Evolutionary conservation across 2,888 invertebrate species (phyloP).

Genomic region (Drosophila paracracens): DNA sequence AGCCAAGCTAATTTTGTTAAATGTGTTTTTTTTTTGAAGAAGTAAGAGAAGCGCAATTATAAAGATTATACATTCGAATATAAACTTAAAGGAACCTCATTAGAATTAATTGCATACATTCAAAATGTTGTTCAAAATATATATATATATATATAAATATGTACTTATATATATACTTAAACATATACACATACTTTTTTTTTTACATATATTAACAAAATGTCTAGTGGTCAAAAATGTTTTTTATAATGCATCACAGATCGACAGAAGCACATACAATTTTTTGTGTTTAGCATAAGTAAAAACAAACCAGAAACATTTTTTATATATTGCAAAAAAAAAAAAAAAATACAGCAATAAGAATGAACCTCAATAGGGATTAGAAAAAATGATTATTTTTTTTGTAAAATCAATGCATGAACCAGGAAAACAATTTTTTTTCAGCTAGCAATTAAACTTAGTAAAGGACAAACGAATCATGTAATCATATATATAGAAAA

Average conservation of each 20-base stretch:
- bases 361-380: conserved; percentile 61
- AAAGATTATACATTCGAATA: conserved; percentile 15
- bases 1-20: conserved; percentile 77
- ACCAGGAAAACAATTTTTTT: conserved; percentile 45
- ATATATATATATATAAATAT: conserved; percentile 42
- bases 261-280: conserved; percentile 59
- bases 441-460: conserved; percentile 36
- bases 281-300: conserved; percentile 74
- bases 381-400: conserved; percentile 55
- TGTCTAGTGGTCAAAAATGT: conserved; percentile 49
- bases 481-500: conserved; percentile 19
- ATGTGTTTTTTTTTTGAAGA: conserved; percentile 43
- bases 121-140: conserved; percentile 75
- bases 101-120: conserved; percentile 70
- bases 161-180: conserved; percentile 46
- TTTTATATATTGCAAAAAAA: conserved; percentile 55
- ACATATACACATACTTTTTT: conserved; percentile 51
- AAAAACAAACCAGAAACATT: conserved; percentile 20
- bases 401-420: conserved; percentile 44
- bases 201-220: conserved; percentile 44
- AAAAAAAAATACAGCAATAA: conserved; percentile 25
- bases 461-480: conserved; percentile 23
- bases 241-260: conserved; percentile 58
- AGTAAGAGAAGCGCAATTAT: conserved; percentile 53
- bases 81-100: conserved; percentile 61